Evolutionary conservation across 2,113 vertebrate genomes (phyloP).

Genomic region (Carassius auratus): DNA sequence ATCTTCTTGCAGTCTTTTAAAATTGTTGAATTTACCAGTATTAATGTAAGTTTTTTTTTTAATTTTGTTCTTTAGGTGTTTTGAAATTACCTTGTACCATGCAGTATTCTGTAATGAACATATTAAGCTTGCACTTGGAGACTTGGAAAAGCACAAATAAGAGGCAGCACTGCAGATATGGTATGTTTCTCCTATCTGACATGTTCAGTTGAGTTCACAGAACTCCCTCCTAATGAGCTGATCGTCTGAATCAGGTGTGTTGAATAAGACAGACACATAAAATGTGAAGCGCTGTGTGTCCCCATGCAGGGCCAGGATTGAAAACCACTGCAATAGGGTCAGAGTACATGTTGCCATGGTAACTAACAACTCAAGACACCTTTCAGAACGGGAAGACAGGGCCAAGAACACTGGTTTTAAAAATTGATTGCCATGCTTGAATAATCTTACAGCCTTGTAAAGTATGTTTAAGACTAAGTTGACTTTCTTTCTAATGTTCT

Average conservation of each 20-base stretch:
- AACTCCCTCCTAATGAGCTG: not conserved
- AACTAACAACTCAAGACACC: conserved; percentile 47
- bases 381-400: conserved; percentile 34
- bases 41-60: too few relatives aligned
- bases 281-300: not conserved
- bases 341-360: too few relatives aligned
- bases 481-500: not conserved
- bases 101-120: conserved; percentile 55
- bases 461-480: not conserved
- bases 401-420: conserved; percentile 41
- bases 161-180: not conserved
- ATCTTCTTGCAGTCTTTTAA: too few relatives aligned
- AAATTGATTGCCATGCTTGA: conserved; percentile 49
- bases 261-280: not conserved
- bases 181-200: not conserved
- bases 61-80: conserved; percentile 14
- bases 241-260: not conserved
- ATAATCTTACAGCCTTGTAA: conserved; percentile 43
- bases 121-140: conserved; percentile 54
- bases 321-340: too few relatives aligned
- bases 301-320: too few relatives aligned
- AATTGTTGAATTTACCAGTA: too few relatives aligned
- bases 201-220: not conserved
- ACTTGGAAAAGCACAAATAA: too few relatives aligned
- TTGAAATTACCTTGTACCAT: conserved; percentile 53